Conservation (phyloP, 2,113 vertebrate species). For the Phrynocephalus versicolor region DNA sequence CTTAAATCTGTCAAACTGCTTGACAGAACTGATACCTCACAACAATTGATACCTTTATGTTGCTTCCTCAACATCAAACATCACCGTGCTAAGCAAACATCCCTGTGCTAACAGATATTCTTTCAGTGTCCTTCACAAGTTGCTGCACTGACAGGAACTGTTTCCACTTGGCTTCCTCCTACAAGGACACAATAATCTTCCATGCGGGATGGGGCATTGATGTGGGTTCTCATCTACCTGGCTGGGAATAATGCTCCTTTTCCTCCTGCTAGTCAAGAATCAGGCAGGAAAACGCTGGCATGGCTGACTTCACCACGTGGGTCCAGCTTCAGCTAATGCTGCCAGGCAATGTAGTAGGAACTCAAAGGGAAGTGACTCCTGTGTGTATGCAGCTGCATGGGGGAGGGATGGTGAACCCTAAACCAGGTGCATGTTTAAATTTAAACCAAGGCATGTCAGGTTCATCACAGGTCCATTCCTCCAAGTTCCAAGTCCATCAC, state of each 20-base stretch:
- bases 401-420: background rate
- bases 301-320: background rate
- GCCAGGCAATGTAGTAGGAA: background rate
- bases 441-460: no score
- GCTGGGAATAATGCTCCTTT: background rate
- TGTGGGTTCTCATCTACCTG: background rate
- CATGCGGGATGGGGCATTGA: background rate
- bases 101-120: background rate
- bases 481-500: background rate
- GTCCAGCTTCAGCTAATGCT: background rate
- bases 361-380: background rate
- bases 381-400: background rate
- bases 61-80: background rate
- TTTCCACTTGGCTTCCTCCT: background rate
- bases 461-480: no score
- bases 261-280: background rate
- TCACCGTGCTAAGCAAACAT: background rate
- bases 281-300: no score
- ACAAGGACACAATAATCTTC: background rate
- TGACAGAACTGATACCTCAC: background rate
- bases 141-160: background rate
- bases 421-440: no score
- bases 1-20: background rate
- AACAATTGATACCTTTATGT: background rate
- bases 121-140: background rate